Evolutionary conservation across 2,113 vertebrate genomes (phyloP), one percentile per base, ranked within the genome.

Genomic region (Neolamprologus tretocephalus): DNA sequence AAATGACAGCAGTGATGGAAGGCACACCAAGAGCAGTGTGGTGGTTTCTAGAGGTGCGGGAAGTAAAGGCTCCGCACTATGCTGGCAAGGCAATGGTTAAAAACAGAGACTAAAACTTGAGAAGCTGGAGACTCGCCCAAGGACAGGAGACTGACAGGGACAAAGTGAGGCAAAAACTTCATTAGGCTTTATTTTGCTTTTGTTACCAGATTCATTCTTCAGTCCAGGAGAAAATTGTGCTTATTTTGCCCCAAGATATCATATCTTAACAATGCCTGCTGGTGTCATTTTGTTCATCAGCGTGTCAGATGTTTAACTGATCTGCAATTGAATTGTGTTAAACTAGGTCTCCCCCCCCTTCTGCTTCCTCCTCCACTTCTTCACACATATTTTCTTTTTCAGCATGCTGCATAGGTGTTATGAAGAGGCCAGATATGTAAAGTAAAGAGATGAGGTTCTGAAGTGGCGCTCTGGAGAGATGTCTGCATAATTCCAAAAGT

Each of bases 391-490:
- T 83, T 57, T 81, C 33, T 87, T 88, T 86, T 82, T 40, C 49
- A 84, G 42, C 86, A 68, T 92, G 89, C 92, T 93, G 93, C 89
- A 57, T 31, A 61, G 93, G 95, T 95, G 95, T 96, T 95, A 96
- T 73, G 86, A 82, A 93, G 95, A 94, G 96, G 95, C 95, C 96
- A 96, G 95, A 95, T 96, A 95, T 96, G 95, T 95, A 94, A 96
- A 96, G 95, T 93, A 93, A 95, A 95, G 95, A 93, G 87, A 92
- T 21, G 35, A 84, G 92, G 93, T 94, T 97, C 91, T 97, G 96
- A 96, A 96, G 96, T 90, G 92, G 90, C 79, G 82, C 94, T 96
- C 94, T 84, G 92, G 95, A 96, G 94, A 96, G 94, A 94, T 93
- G 93, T 93, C 93, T 94, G 94, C 93, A 95, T 96, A 96, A 96